These are phyloP conservation scores for Ancistrus triradiatus DNA, from an alignment of 2,113 vertebrate genomes.

Conservation along the genomic window DNA sequence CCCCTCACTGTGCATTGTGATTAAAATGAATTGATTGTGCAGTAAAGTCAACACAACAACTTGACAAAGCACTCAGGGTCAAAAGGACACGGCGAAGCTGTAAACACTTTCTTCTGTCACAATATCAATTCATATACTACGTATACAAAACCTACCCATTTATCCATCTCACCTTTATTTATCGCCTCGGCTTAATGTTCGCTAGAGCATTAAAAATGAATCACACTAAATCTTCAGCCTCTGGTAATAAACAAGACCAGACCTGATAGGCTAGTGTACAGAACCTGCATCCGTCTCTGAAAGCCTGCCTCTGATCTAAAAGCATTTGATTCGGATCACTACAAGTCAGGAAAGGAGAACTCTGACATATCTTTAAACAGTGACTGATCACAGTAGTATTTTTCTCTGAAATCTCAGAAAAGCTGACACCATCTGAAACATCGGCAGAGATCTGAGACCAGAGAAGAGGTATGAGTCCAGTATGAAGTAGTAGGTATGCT, in stretches of 20 bases:
- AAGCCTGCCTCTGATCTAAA: not conserved
- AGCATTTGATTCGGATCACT: not conserved
- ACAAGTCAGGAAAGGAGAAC: conserved; percentile 4
- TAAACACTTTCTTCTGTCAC: conserved; percentile 31
- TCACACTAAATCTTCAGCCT: conserved; percentile 45
- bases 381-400: conserved; percentile 15
- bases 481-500: too few species aligned
- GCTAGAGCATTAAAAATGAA: conserved; percentile 43
- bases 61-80: conserved; percentile 58
- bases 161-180: not conserved
- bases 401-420: too few species aligned
- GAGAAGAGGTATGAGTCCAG: too few species aligned
- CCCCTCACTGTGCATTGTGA: conserved; percentile 59
- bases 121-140: conserved; percentile 15
- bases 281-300: not conserved
- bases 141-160: not conserved
- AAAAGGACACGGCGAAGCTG: conserved; percentile 48
- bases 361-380: conserved; percentile 7
- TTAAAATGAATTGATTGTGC: conserved; percentile 72
- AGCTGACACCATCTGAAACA: too few species aligned
- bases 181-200: conserved; percentile 27
- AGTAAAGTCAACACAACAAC: conserved; percentile 61
- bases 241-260: conserved; percentile 4
- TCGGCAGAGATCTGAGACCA: too few species aligned
- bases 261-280: not conserved